Conservation (phyloP, 2,113 vertebrate species). For the Microcebus griseorufus region DNA sequence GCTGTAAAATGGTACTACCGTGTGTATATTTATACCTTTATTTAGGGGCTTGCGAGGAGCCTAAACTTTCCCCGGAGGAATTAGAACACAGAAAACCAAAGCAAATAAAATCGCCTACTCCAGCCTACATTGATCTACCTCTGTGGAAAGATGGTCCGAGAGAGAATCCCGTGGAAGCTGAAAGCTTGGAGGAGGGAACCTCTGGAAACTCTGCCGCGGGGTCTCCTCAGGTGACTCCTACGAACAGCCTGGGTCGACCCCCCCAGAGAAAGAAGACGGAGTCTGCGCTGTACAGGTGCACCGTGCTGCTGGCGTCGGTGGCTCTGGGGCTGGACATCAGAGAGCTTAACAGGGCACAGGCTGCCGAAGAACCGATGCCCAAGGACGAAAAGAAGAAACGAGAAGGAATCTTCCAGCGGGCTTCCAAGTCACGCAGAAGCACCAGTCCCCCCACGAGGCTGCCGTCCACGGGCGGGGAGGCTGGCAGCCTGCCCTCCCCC, state of each 20-base stretch:
- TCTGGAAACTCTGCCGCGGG: conserved; percentile 88
- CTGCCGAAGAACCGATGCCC: conserved; percentile 82
- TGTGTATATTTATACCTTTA: neutral
- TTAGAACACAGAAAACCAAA: conserved; percentile 92
- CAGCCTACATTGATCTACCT: conserved; percentile 94
- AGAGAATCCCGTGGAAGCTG: conserved; percentile 79
- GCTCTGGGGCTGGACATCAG: conserved; percentile 92
- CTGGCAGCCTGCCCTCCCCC: conserved; percentile 43
- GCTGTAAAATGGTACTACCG: rapidly evolving
- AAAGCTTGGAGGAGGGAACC: conserved; percentile 88
- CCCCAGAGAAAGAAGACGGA: conserved; percentile 88
- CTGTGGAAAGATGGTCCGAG: conserved; percentile 93
- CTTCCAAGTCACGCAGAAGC: conserved; percentile 89
- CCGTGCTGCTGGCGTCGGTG: conserved; percentile 90
- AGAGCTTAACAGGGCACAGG: conserved; percentile 83
- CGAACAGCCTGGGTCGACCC: conserved; percentile 88
- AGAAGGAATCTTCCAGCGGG: conserved; percentile 91
- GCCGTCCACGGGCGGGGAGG: conserved; percentile 85
- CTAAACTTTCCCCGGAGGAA: conserved; percentile 83
- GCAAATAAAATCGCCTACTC: conserved; percentile 91
- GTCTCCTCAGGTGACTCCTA: conserved; percentile 91
- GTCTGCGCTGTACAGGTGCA: conserved; percentile 89
- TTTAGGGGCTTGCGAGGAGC: conserved; percentile 86
- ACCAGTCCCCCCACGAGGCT: conserved; percentile 84
- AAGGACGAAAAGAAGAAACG: conserved; percentile 92